Percentiles rank a stretch among this genome's conserved stretches.
Conservation (phyloP, 2,888 invertebrate species). For the Homarus gammarus region DNA sequence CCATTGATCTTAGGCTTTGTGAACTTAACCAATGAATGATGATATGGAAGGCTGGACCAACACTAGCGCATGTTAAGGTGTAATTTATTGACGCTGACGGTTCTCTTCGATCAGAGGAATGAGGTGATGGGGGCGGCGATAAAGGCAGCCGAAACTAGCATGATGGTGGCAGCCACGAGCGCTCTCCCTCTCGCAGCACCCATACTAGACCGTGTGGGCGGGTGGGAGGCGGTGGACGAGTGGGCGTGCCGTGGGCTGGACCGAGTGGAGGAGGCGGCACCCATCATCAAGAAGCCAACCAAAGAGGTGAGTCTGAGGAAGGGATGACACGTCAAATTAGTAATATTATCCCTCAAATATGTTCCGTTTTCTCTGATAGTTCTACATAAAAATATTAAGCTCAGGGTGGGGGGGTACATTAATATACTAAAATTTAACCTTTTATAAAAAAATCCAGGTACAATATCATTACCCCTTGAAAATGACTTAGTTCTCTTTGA, state of each 20-base stretch:
- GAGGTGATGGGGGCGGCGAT: slow-evolving; percentile 53
- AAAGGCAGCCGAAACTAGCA: slow-evolving; percentile 41
- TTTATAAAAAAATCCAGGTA: too few species aligned
- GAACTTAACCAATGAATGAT: not conserved
- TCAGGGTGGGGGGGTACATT: too few species aligned
- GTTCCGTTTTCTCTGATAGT: too few species aligned
- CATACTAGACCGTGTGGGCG: slow-evolving; percentile 52
- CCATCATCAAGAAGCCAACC: slow-evolving; percentile 47
- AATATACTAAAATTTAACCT: too few species aligned
- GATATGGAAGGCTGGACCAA: not conserved
- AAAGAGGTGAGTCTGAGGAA: slow-evolving; percentile 54
- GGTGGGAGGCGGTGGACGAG: slow-evolving; percentile 51
- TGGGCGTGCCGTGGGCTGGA: slow-evolving; percentile 66
- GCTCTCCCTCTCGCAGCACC: slow-evolving; percentile 58
- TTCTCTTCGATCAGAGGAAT: slow-evolving; percentile 29
- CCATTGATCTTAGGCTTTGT: not conserved
- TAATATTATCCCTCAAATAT: too few species aligned
- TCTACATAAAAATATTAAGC: too few species aligned
- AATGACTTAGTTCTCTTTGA: too few species aligned
- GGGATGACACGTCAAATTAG: too few species aligned
- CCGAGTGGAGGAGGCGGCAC: slow-evolving; percentile 42
- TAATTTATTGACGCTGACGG: not conserved
- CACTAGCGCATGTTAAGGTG: too few species aligned
- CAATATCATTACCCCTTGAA: too few species aligned
- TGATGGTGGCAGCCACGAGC: slow-evolving; percentile 38